Conservation (phyloP, 2,113 vertebrate species). For the Arenaria interpres region DNA sequence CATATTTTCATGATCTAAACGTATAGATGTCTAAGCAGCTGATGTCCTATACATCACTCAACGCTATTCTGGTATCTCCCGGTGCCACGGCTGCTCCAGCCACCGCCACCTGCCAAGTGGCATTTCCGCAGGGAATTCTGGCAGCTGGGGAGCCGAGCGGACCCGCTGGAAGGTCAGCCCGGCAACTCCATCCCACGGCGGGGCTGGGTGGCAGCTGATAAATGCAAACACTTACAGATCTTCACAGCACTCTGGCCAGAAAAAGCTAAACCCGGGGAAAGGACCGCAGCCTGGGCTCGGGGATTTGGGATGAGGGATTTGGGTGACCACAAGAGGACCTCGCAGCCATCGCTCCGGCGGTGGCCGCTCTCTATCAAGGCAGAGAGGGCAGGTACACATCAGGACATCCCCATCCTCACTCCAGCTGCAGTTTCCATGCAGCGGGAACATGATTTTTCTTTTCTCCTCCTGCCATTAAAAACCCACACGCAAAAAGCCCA, state of each 20-base stretch:
- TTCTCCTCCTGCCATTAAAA: not conserved
- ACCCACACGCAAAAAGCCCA: not conserved
- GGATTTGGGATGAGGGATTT: not conserved
- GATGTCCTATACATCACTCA: not conserved
- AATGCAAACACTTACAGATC: not conserved
- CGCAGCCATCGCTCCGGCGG: not conserved
- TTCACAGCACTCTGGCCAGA: not conserved
- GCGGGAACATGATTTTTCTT: not conserved
- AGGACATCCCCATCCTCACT: accelerated
- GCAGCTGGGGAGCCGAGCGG: not conserved
- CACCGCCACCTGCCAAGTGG: conserved; percentile 21
- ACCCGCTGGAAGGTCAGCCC: not conserved
- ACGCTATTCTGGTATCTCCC: not conserved
- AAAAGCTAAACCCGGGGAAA: not conserved
- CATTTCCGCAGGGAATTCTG: not conserved
- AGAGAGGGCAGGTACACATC: not conserved
- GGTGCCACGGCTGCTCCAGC: not conserved
- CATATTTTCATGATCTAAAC: not conserved
- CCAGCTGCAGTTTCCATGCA: not conserved
- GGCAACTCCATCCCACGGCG: not conserved
- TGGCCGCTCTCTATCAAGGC: not conserved
- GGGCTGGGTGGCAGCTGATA: not conserved
- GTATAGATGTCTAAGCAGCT: not conserved
- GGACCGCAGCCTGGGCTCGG: accelerated
- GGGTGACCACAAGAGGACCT: accelerated